phyloP scores from a whole-genome alignment of 2,113 vertebrate species.

The Epinephelus moara region DNA sequence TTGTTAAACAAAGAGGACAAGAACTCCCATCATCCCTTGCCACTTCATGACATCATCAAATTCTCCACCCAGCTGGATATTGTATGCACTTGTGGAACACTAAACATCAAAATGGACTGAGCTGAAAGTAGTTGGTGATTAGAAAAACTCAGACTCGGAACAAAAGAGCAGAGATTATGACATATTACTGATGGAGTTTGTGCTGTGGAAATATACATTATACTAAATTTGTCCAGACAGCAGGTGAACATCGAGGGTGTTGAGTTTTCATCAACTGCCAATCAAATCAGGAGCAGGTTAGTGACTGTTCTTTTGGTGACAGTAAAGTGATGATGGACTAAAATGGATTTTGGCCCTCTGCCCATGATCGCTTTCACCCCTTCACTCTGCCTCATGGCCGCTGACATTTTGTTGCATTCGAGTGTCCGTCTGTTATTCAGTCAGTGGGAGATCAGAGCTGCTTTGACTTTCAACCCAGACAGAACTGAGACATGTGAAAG shows the following conservation, averaged over 20 bases:
- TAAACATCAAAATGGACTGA: too few species aligned
- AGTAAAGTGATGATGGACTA: neutral
- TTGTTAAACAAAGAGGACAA: too few species aligned
- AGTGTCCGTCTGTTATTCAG: neutral
- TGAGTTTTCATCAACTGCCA: neutral
- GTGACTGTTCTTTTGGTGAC: neutral
- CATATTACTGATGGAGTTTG: too few species aligned
- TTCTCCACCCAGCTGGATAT: too few species aligned
- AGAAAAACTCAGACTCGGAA: too few species aligned
- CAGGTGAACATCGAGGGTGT: neutral
- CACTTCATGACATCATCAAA: too few species aligned
- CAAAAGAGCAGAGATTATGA: too few species aligned
- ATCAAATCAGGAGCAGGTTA: neutral
- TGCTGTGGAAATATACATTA: too few species aligned
- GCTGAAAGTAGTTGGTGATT: too few species aligned
- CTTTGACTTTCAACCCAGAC: constrained; percentile 7
- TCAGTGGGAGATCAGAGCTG: constrained; percentile 17
- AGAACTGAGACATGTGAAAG: constrained; percentile 1
- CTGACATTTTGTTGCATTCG: neutral
- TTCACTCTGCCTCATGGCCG: neutral
- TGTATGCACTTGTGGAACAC: too few species aligned
- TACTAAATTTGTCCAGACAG: neutral
- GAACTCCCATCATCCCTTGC: too few species aligned
- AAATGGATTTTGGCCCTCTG: neutral
- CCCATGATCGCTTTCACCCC: neutral